Percentiles rank a stretch among this genome's conserved stretches.
Conservation (phyloP, 2,113 vertebrate genomes). For the Melanocharis versteri region DNA sequence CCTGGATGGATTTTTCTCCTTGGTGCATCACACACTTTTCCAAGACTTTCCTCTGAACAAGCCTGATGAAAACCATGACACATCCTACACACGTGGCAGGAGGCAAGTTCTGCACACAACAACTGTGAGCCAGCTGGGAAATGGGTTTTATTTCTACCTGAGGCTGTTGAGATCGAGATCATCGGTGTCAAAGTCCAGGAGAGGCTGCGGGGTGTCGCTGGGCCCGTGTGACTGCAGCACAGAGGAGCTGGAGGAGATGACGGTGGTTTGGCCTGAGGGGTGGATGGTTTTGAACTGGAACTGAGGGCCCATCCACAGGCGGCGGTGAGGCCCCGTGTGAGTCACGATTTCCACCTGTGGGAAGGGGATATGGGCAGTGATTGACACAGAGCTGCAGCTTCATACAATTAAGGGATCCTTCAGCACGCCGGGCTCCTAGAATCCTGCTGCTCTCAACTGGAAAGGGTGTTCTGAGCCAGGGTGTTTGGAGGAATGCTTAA, state of each 20-base stretch:
- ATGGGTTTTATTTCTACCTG: slow-evolving; percentile 74
- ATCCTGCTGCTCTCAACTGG: background rate
- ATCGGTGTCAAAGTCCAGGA: slow-evolving; percentile 95
- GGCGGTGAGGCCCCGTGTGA: slow-evolving; percentile 92
- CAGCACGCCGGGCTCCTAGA: fast-evolving
- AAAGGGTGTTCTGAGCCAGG: background rate
- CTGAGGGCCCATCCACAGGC: slow-evolving; percentile 98
- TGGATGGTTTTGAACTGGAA: slow-evolving; percentile 99
- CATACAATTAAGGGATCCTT: fast-evolving
- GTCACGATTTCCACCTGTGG: slow-evolving; percentile 98
- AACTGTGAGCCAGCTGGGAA: background rate
- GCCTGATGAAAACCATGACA: background rate
- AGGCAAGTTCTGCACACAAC: background rate
- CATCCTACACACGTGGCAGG: background rate
- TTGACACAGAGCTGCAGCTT: background rate
- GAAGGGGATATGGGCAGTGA: background rate
- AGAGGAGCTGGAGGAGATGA: slow-evolving; percentile 96
- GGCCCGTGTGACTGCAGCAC: slow-evolving; percentile 95
- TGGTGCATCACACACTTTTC: fast-evolving
- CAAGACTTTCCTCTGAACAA: background rate
- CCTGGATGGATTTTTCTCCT: background rate
- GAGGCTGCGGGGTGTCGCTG: slow-evolving; percentile 89
- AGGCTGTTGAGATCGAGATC: slow-evolving; percentile 96
- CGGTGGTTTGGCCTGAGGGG: slow-evolving; percentile 95
- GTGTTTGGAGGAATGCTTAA: background rate